phyloP scores from a whole-genome alignment of 2,797 vertebrate genomes.

The Smutsia temminckii region DNA sequence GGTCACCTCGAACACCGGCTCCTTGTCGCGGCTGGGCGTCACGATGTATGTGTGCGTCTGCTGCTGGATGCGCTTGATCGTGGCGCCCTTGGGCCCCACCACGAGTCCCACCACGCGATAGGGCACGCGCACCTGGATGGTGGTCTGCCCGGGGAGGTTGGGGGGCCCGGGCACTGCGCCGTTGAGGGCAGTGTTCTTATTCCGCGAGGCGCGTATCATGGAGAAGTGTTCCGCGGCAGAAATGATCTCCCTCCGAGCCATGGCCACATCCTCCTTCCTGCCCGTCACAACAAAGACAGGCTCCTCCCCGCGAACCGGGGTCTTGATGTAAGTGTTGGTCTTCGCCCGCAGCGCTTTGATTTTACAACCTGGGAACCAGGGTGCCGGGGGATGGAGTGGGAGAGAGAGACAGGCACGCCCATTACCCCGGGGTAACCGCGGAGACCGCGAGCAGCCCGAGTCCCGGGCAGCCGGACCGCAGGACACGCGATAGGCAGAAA shows the following conservation, averaged over 20 bases:
- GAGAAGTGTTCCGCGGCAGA: conserved; percentile 98
- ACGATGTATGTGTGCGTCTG: conserved; percentile 98
- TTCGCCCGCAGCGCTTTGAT: conserved; percentile 98
- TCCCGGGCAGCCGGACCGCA: not conserved
- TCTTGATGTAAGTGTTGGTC: conserved; percentile 99
- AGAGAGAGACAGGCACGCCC: conserved; percentile 69
- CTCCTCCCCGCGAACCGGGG: conserved; percentile 97
- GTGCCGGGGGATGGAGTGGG: conserved; percentile 56
- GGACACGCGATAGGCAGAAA: not conserved
- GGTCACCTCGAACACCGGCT: conserved; percentile 97
- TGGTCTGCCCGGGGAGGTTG: conserved; percentile 95
- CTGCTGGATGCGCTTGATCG: conserved; percentile 97
- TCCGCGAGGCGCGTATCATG: conserved; percentile 96
- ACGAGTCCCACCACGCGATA: conserved; percentile 97
- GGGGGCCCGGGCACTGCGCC: conserved; percentile 92
- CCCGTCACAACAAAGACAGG: conserved; percentile 98
- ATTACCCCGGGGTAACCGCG: conserved; percentile 63
- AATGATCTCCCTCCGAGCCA: conserved; percentile 98
- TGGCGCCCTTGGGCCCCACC: conserved; percentile 96
- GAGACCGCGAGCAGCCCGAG: not conserved
- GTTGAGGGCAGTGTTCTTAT: conserved; percentile 93
- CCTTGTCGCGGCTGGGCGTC: conserved; percentile 96
- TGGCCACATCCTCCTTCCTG: conserved; percentile 96
- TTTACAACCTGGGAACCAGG: conserved; percentile 92
- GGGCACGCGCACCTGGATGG: conserved; percentile 97